Percentiles rank a stretch among this genome's conserved stretches.
Evolutionary conservation across 2,113 vertebrate species (phyloP).

Genomic region (Zingel zingel): DNA sequence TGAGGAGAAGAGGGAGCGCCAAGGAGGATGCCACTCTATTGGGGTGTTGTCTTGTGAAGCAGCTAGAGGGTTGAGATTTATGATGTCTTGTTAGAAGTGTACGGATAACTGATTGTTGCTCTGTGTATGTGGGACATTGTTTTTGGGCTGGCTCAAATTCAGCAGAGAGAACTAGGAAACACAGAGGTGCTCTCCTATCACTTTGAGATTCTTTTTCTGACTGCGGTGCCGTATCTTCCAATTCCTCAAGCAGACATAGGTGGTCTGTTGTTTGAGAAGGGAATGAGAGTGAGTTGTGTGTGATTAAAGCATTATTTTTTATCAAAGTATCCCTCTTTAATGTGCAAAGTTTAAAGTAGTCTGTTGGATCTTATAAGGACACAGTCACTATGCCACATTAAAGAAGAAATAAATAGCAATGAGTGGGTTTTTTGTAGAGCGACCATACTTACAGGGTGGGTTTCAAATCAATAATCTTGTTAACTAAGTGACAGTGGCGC

Average conservation of each 20-base stretch:
- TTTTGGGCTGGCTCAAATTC: constrained; percentile 49
- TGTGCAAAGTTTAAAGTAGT: constrained; percentile 21
- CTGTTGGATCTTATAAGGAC: constrained; percentile 26
- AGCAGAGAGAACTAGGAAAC: constrained; percentile 33
- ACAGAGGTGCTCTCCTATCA: constrained; percentile 22
- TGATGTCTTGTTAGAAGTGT: constrained; percentile 58
- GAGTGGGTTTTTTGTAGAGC: constrained; percentile 57
- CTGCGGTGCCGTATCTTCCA: constrained; percentile 1
- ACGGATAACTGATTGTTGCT: constrained; percentile 59
- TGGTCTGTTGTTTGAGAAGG: constrained; percentile 36
- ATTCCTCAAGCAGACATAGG: constrained; percentile 43
- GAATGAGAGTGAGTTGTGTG: constrained; percentile 23
- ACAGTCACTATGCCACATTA: constrained; percentile 9
- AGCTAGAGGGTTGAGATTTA: constrained; percentile 55
- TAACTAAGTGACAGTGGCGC: constrained; percentile 58
- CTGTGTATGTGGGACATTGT: constrained; percentile 39
- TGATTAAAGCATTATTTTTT: constrained; percentile 30
- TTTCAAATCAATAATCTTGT: constrained; percentile 78
- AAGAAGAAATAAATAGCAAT: constrained; percentile 70
- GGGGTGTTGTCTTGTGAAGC: constrained; percentile 53
- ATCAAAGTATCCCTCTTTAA: constrained; percentile 34
- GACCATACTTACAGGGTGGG: constrained; percentile 43
- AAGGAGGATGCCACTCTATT: constrained; percentile 46
- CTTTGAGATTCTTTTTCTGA: constrained; percentile 29
- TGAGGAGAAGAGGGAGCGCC: constrained; percentile 23